phyloP scores from a whole-genome alignment of 2,113 vertebrate genomes.

The Pampusana beccarii region DNA sequence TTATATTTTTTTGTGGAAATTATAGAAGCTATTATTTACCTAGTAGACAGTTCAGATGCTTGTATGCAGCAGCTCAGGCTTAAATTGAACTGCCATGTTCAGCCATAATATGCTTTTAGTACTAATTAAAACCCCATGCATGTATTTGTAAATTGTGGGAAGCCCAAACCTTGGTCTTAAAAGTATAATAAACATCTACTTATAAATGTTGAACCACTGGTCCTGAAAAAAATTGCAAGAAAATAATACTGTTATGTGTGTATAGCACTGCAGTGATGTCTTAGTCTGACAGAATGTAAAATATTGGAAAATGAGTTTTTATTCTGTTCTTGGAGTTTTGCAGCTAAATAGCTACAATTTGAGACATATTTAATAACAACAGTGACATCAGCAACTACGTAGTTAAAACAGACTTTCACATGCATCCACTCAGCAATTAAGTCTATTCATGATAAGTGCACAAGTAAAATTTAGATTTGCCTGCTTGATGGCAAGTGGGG shows the following conservation, averaged over 20 bases:
- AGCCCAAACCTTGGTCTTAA: background rate
- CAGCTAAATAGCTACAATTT: background rate
- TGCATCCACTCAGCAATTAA: background rate
- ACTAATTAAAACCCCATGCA: background rate
- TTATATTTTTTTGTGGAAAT: background rate
- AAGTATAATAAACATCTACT: background rate
- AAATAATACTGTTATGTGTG: background rate
- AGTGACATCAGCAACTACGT: background rate
- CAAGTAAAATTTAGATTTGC: background rate
- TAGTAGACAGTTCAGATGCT: background rate
- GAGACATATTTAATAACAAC: background rate
- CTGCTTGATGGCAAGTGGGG: fast-evolving
- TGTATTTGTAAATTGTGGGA: background rate
- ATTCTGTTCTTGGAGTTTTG: background rate
- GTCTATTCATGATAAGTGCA: background rate
- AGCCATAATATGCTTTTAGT: background rate
- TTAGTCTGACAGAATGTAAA: background rate
- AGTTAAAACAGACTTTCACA: background rate
- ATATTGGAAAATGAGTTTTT: background rate
- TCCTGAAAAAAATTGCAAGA: background rate
- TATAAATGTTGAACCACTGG: background rate
- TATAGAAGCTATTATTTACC: background rate
- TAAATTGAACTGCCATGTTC: background rate
- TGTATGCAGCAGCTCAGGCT: background rate
- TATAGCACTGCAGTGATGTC: background rate